Conservation (phyloP, 2,797 vertebrate species). For the Onychomys torridus region DNA sequence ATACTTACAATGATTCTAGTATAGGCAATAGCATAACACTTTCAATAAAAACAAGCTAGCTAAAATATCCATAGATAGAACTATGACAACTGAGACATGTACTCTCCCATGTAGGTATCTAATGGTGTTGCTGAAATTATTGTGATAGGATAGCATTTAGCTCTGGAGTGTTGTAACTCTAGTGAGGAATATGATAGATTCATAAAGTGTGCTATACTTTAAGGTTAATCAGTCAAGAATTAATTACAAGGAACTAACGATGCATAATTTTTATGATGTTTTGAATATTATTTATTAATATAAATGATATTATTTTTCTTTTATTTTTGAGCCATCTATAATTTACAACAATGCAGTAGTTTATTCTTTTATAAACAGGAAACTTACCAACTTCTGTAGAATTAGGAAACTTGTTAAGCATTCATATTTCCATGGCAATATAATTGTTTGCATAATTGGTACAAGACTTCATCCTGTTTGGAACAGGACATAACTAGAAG, state of each 20-base stretch:
- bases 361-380: background rate
- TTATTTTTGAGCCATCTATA: background rate
- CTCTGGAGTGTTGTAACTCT: background rate
- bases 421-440: background rate
- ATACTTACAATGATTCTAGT: background rate
- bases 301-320: background rate
- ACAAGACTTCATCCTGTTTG: background rate
- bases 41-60: background rate
- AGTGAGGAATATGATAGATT: background rate
- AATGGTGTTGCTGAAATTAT: background rate
- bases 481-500: background rate
- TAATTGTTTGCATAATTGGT: background rate
- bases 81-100: background rate
- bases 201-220: background rate
- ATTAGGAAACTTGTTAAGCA: background rate
- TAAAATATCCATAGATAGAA: background rate
- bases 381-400: background rate
- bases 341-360: background rate
- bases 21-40: background rate
- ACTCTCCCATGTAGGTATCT: background rate
- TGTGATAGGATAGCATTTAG: background rate
- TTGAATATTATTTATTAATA: background rate
- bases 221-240: background rate
- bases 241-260: background rate
- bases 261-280: background rate